Percentiles rank a stretch among this genome's conserved stretches.
phyloP scores from a whole-genome alignment of 1,140 invertebrate species.

The Linepithema humile region DNA sequence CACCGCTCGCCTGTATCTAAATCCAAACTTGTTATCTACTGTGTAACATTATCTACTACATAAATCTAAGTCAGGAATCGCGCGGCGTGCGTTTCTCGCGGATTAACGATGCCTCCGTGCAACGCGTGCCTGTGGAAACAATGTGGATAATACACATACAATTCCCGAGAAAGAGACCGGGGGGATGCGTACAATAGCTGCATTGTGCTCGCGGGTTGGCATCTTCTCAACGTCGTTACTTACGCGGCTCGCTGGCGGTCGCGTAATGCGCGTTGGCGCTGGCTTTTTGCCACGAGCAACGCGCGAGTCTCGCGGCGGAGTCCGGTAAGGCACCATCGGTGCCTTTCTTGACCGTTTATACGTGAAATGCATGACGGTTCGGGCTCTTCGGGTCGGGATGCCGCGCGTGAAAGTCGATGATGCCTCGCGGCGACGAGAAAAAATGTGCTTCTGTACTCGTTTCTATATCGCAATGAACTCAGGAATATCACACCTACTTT shows the following conservation, averaged over 20 bases:
- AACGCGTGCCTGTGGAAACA: conserved; percentile 52
- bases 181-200: conserved; percentile 12
- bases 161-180: background rate
- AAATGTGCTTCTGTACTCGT: conserved; percentile 24
- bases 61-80: too few relatives aligned
- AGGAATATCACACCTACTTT: conserved; percentile 15
- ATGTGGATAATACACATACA: background rate
- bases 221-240: conserved; percentile 46
- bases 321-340: conserved; percentile 23
- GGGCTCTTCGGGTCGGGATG: background rate
- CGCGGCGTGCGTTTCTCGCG: too few relatives aligned
- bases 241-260: conserved; percentile 14
- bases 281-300: conserved; percentile 30
- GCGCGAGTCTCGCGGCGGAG: background rate
- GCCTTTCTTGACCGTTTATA: conserved; percentile 19
- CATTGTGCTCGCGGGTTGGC: conserved; percentile 25
- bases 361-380: background rate
- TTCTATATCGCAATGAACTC: background rate
- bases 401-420: conserved; percentile 47
- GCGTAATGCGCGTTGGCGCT: background rate
- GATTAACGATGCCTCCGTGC: background rate
- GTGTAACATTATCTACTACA: too few relatives aligned
- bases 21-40: too few relatives aligned
- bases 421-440: conserved; percentile 28
- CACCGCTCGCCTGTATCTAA: conserved; percentile 8